Evolutionary conservation across 37 sponge, comb jelly and placozoan genomes (phyloP).

Genomic region (Lycopodina hypogea): DNA sequence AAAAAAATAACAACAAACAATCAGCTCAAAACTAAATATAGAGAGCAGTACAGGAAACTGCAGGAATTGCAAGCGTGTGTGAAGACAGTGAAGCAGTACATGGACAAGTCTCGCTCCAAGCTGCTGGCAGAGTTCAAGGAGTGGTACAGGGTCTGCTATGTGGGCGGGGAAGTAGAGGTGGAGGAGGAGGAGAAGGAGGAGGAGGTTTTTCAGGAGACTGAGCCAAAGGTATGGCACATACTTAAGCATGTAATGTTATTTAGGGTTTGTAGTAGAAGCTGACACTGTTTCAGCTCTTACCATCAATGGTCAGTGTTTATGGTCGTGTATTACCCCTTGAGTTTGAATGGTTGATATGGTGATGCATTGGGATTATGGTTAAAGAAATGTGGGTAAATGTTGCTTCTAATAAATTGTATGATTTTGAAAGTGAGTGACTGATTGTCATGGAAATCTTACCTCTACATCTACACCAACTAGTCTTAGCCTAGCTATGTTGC

Average conservation of each 20-base stretch:
- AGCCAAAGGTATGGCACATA: background rate
- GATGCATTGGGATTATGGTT: too few relatives aligned
- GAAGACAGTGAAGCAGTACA: slow-evolving; percentile 75
- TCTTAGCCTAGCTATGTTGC: too few relatives aligned
- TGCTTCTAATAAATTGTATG: too few relatives aligned
- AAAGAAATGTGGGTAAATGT: too few relatives aligned
- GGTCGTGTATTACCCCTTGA: too few relatives aligned
- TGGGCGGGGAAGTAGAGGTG: slow-evolving; percentile 13
- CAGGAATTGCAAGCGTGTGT: slow-evolving; percentile 55
- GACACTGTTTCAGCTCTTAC: background rate
- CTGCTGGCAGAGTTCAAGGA: slow-evolving; percentile 84
- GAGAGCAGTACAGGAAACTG: slow-evolving; percentile 42
- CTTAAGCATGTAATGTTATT: background rate
- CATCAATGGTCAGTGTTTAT: too few relatives aligned
- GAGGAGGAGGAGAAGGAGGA: background rate
- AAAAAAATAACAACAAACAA: too few relatives aligned
- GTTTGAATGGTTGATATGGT: too few relatives aligned
- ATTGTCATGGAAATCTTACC: too few relatives aligned
- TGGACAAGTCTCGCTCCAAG: slow-evolving; percentile 73
- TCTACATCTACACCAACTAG: too few relatives aligned
- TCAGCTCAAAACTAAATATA: slow-evolving; percentile 80
- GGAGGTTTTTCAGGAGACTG: background rate
- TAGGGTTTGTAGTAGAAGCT: background rate
- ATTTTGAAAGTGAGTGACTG: too few relatives aligned
- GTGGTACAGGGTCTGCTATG: slow-evolving; percentile 78